These are phyloP conservation scores for Sebastes cheni DNA, from an alignment of 2,797 vertebrate species.

Conservation along the genomic window DNA sequence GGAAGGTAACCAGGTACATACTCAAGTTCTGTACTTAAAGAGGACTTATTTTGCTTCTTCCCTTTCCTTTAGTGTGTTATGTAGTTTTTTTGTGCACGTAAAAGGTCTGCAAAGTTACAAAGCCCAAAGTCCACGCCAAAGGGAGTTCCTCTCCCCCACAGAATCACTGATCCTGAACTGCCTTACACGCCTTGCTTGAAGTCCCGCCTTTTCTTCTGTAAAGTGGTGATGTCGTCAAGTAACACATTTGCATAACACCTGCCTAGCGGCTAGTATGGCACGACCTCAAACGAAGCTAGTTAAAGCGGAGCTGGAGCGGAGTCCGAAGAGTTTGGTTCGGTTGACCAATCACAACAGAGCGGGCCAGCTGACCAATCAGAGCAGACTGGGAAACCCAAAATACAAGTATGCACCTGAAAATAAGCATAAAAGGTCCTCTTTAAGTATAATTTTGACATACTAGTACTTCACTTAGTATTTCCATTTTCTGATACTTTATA, in stretches of 20 bases:
- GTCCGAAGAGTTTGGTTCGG: not conserved
- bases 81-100: accelerated
- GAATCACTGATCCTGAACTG: not conserved
- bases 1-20: not conserved
- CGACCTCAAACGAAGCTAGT: no score
- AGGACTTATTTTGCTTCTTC: not conserved
- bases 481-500: no score
- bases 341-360: no score
- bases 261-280: no score
- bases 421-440: no score
- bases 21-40: not conserved
- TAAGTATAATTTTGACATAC: no score
- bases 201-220: not conserved
- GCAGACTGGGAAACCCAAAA: no score
- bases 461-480: no score
- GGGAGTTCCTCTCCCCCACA: not conserved
- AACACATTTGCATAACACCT: not conserved
- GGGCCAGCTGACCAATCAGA: no score
- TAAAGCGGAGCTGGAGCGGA: no score
- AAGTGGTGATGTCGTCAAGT: not conserved
- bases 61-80: not conserved
- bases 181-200: not conserved
- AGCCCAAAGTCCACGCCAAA: not conserved
- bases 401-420: no score
- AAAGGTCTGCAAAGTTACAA: not conserved